Conservation (phyloP, 2,797 vertebrate species). For the Lagocephalus sceleratus region DNA sequence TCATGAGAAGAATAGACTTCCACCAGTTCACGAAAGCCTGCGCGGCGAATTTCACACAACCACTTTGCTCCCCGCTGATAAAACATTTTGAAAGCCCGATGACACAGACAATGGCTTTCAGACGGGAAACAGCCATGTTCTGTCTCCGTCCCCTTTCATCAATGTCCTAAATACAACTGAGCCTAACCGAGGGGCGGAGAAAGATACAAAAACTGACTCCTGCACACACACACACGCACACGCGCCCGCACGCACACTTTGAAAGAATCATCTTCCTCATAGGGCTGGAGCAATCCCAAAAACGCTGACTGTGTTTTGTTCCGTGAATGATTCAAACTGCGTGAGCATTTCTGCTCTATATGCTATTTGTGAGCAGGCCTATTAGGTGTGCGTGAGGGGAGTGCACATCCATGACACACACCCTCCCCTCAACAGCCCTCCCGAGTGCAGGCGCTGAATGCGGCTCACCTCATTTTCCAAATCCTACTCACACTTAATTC, state of each 20-base stretch:
- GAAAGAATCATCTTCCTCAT: constrained; percentile 20
- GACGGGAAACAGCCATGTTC: constrained; percentile 55
- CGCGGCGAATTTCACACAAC: constrained; percentile 70
- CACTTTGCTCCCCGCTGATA: constrained; percentile 67
- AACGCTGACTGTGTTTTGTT: constrained; percentile 18
- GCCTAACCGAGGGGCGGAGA: constrained; percentile 31
- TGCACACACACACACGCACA: constrained; percentile 22
- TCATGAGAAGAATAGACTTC: constrained; percentile 65
- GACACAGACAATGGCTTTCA: constrained; percentile 68
- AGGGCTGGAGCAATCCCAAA: constrained; percentile 10
- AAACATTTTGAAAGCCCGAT: constrained; percentile 70
- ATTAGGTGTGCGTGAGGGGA: constrained; percentile 41
- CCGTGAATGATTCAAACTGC: constrained; percentile 23
- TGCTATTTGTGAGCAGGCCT: constrained; percentile 36
- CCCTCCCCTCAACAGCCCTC: constrained; percentile 35
- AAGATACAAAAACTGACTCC: constrained; percentile 41
- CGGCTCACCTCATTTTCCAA: constrained; percentile 58
- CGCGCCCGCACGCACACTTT: constrained; percentile 23
- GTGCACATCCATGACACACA: constrained; percentile 7
- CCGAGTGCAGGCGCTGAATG: constrained; percentile 43
- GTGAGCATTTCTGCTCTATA: constrained; percentile 16
- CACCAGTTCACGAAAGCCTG: constrained; percentile 63
- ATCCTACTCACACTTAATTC: constrained; percentile 50
- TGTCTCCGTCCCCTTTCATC: constrained; percentile 61
- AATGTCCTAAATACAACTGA: constrained; percentile 58